Evolutionary conservation across 2,797 vertebrate species (phyloP), one percentile per base, ranked within the genome.

Genomic region (Sebastes nivosus): DNA sequence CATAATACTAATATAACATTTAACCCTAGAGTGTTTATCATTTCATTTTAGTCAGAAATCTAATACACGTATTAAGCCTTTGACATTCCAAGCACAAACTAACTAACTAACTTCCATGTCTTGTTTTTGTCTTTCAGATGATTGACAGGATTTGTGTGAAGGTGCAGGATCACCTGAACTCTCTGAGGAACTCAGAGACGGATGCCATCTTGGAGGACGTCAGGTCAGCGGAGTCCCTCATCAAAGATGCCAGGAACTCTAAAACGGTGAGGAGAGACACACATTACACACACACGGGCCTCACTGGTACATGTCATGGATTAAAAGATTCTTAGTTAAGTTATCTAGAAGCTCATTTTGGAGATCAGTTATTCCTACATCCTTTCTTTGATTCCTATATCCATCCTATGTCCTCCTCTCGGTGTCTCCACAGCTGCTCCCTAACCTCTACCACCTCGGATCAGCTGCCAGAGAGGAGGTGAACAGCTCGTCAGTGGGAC

Each of bases 141-240:
- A 98, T 99, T 69, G 98, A 99, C 86, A 95, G 98, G 90, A 97
- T 99, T 84, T 99, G 98, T 89, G 98, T 99, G 66, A 99, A 99
- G 94, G 97, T 99, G 20, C 98, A 99, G 93, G 98, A 99, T 88
- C 98, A 99, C 81, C 96, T 99, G 61, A 99, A 99, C 94, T 99
- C 98, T 16, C 92, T 99, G 84, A 96, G 96, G 66, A 97, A 97
- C 85, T 97, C 96, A 0, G 97, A 96, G 52, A 96, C 94, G 10
- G 98, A 99, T 2, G 87, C 91, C 59, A 89, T 99, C 34, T 88
- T 97, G 84, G 98, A 99, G 75, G 98, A 99, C 24, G 95, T 99
- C 76, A 97, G 94, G 89, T 93, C 94, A 46, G 98, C 98, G 0
- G 98, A 99, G 80, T 97, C 94, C 85, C 95, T 99, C 58, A 97